These are phyloP conservation scores for Tetramorium parvispinum DNA, from an alignment of 1,140 invertebrate species.

Conservation along the genomic window DNA sequence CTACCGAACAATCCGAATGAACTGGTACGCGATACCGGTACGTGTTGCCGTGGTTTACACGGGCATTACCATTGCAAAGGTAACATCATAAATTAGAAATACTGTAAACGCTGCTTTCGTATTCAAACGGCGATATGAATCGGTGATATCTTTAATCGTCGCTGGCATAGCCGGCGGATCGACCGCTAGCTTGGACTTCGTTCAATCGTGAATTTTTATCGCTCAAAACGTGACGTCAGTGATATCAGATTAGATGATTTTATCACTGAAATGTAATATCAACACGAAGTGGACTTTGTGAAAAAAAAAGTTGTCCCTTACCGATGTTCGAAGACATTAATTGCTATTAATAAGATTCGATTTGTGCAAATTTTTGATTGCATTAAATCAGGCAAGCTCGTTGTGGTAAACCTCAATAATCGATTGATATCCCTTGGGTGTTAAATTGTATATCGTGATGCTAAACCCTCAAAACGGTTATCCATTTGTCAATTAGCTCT, in stretches of 20 bases:
- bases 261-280: background rate
- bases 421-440: slow-evolving; percentile 41
- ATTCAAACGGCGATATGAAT: slow-evolving; percentile 73
- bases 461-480: slow-evolving; percentile 42
- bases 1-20: slow-evolving; percentile 67
- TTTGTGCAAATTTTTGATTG: background rate
- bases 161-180: slow-evolving; percentile 53
- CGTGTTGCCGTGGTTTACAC: slow-evolving; percentile 72
- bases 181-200: slow-evolving; percentile 46
- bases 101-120: slow-evolving; percentile 69
- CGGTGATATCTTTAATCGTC: slow-evolving; percentile 76
- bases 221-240: background rate
- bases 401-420: slow-evolving; percentile 12
- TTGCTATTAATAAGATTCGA: background rate
- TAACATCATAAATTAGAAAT: slow-evolving; percentile 76
- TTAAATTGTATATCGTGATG: slow-evolving; percentile 57
- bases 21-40: slow-evolving; percentile 69
- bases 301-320: background rate
- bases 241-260: background rate
- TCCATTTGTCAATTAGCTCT: slow-evolving; percentile 56
- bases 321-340: background rate
- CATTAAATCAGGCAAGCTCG: slow-evolving; percentile 2
- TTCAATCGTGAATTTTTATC: slow-evolving; percentile 39
- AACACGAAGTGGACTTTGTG: background rate
- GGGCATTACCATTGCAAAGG: slow-evolving; percentile 76